Evolutionary conservation across 2,888 invertebrate genomes (phyloP).

Genomic region (Polia nebulosa): DNA sequence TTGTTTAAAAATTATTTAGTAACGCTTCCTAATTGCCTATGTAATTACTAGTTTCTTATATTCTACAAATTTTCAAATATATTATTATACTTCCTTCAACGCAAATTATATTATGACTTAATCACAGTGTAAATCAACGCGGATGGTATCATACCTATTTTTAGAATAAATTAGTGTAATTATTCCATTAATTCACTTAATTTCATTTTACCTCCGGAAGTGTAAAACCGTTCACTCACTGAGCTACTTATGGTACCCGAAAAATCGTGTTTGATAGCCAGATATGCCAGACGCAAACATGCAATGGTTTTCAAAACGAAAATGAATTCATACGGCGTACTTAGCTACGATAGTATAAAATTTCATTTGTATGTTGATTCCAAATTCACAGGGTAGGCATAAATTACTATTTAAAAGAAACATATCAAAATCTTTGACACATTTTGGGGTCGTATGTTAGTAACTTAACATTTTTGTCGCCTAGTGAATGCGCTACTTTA

Average conservation of each 20-base stretch:
- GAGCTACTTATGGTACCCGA: not conserved
- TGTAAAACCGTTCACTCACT: conserved; percentile 20
- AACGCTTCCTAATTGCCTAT: conserved; percentile 1
- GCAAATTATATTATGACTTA: conserved; percentile 6
- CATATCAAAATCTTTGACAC: not conserved
- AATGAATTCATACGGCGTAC: not conserved
- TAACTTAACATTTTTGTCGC: not conserved
- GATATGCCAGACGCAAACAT: not conserved
- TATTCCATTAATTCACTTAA: not conserved
- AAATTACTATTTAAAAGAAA: not conserved
- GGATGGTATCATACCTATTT: conserved; percentile 17
- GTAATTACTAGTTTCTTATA: conserved; percentile 12
- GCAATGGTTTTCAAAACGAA: not conserved
- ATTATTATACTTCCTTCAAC: not conserved
- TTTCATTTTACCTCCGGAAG: not conserved
- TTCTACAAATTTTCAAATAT: not conserved
- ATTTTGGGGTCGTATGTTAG: not conserved
- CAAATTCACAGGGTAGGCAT: not conserved
- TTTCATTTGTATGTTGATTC: not conserved
- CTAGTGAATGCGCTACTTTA: conserved; percentile 11
- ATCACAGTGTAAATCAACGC: not conserved
- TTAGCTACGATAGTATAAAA: not conserved
- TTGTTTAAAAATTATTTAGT: conserved; percentile 18
- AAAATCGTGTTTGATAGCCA: not conserved
- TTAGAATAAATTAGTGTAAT: conserved; percentile 38